Evolutionary conservation across 2,113 vertebrate genomes (phyloP).

Genomic region (Perca flavescens): DNA sequence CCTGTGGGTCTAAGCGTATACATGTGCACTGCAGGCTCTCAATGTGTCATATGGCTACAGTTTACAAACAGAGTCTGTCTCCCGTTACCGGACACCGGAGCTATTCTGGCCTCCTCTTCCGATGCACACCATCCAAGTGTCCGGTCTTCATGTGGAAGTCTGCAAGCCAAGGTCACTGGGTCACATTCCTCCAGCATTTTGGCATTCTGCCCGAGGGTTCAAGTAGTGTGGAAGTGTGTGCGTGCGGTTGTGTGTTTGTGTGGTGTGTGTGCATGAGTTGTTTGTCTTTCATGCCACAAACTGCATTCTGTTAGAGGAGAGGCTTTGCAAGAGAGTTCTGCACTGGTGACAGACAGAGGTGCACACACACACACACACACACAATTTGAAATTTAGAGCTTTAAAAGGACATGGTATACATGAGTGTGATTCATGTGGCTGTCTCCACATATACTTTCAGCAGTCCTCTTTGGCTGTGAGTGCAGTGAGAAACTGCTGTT

Average conservation of each 20-base stretch:
- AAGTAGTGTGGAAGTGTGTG: constrained; percentile 71
- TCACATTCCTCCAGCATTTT: constrained; percentile 84
- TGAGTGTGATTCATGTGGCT: constrained; percentile 59
- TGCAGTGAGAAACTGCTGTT: constrained; percentile 61
- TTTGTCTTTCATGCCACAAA: constrained; percentile 71
- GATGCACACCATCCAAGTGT: constrained; percentile 74
- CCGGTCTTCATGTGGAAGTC: constrained; percentile 81
- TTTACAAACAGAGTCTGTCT: constrained; percentile 83
- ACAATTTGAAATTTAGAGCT: constrained; percentile 58
- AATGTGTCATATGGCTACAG: constrained; percentile 67
- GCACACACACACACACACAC: constrained; percentile 4
- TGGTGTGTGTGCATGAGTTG: constrained; percentile 55
- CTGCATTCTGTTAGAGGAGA: constrained; percentile 57
- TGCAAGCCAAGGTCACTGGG: constrained; percentile 82
- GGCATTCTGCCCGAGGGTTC: constrained; percentile 80
- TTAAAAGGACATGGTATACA: constrained; percentile 54
- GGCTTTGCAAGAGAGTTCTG: constrained; percentile 41
- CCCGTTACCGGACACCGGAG: constrained; percentile 79
- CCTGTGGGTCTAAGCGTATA: constrained; percentile 55
- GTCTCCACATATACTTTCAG: constrained; percentile 48
- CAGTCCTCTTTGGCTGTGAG: constrained; percentile 38
- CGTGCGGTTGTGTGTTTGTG: constrained; percentile 42
- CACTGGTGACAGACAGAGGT: constrained; percentile 39
- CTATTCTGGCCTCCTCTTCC: constrained; percentile 82
- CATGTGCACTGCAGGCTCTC: constrained; percentile 46